phyloP scores from a whole-genome alignment of 2,888 invertebrate genomes.

The Myopa tessellatipennis region DNA sequence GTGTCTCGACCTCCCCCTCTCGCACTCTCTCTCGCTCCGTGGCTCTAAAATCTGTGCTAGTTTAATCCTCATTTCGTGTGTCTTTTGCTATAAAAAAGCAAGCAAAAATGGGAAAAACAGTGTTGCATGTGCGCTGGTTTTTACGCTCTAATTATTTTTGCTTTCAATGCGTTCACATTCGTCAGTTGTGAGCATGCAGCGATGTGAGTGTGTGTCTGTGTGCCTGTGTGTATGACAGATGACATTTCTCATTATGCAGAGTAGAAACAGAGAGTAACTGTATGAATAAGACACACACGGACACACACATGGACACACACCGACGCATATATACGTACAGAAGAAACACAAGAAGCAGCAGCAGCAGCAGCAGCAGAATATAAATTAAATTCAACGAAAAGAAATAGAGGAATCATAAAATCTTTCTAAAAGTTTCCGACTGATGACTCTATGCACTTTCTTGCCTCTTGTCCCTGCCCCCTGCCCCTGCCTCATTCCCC shows the following conservation, averaged over 20 bases:
- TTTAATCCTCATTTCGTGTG: too few species aligned
- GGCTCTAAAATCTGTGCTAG: too few species aligned
- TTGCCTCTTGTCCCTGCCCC: background rate
- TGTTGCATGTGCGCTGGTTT: constrained; percentile 62
- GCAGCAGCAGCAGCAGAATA: background rate
- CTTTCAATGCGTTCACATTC: constrained; percentile 47
- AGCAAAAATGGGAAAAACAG: constrained; percentile 27
- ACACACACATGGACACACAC: background rate
- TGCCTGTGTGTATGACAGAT: constrained; percentile 21
- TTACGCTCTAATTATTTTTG: constrained; percentile 66
- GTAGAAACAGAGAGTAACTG: constrained; percentile 23
- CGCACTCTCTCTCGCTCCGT: background rate
- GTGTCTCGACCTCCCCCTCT: background rate
- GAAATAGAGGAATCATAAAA: background rate
- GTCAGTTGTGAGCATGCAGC: constrained; percentile 7
- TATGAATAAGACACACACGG: background rate
- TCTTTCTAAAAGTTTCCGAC: background rate
- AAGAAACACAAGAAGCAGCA: background rate
- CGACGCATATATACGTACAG: background rate
- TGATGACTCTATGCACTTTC: background rate
- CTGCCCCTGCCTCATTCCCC: background rate
- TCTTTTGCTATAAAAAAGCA: background rate
- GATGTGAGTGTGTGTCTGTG: constrained; percentile 22
- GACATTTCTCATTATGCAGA: constrained; percentile 37
- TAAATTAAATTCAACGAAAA: constrained; percentile 5